phyloP scores from a whole-genome alignment of 2,888 invertebrate species.

The Shargacucullia verbasci region DNA sequence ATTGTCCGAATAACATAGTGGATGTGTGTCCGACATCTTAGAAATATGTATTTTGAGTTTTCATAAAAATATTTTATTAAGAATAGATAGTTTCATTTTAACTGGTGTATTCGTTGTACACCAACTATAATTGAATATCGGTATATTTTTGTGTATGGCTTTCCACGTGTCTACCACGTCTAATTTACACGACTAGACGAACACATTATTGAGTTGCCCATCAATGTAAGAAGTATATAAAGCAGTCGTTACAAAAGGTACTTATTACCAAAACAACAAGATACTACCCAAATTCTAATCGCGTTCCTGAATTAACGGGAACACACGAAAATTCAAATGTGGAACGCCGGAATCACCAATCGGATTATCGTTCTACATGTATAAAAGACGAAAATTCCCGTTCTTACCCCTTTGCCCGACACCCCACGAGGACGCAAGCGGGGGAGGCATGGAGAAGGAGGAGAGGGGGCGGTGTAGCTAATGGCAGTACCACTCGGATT shows the following conservation, averaged over 20 bases:
- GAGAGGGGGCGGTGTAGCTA: slow-evolving; percentile 70
- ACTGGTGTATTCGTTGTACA: too few species aligned
- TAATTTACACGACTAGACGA: too few species aligned
- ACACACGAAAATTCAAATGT: slow-evolving; percentile 86
- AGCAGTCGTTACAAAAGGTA: slow-evolving; percentile 32
- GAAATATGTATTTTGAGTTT: slow-evolving; percentile 29
- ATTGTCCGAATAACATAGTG: slow-evolving; percentile 35
- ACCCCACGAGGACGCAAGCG: slow-evolving; percentile 57
- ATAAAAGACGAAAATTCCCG: slow-evolving; percentile 88
- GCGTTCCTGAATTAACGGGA: slow-evolving; percentile 71
- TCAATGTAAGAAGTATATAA: neutral
- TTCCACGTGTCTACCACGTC: too few species aligned
- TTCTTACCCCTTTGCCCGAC: slow-evolving; percentile 83
- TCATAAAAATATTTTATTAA: slow-evolving; percentile 2
- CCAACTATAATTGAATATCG: too few species aligned
- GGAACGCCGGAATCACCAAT: slow-evolving; percentile 86
- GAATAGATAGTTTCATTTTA: too few species aligned
- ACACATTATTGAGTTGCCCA: too few species aligned
- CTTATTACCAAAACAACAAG: slow-evolving; percentile 65
- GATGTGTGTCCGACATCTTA: slow-evolving; percentile 31
- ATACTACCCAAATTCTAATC: slow-evolving; percentile 64
- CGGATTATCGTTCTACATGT: slow-evolving; percentile 88
- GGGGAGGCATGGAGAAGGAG: slow-evolving; percentile 55
- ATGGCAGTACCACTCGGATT: slow-evolving; percentile 88
- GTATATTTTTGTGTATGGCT: too few species aligned